Evolutionary conservation across 2,888 invertebrate genomes (phyloP), one percentile per base, ranked within the genome.

Genomic region (Agrochola circellaris): DNA sequence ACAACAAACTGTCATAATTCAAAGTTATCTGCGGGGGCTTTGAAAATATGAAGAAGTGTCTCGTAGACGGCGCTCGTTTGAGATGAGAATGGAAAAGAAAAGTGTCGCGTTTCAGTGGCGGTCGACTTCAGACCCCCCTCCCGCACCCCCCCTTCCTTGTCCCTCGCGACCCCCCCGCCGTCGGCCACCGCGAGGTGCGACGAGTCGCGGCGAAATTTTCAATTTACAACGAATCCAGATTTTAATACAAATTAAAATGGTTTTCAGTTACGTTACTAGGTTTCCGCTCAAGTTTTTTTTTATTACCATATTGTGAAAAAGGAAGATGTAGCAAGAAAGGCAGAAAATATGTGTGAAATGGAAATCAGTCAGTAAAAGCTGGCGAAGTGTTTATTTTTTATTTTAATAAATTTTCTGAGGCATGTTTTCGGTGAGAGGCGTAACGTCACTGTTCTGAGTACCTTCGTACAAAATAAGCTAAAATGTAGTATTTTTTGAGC

Each of bases 1-100:
- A 92, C 89, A 91, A 92, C 88, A 92, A 93, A 92, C 89, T 90
- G 89, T 91, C 91, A 89, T 92, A 90, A 92, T 91, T 93, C 93
- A 91, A 90, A 90, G 87, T 90, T 90, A 90, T 89, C 90, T 90
- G 81, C 77, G 73, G 73, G 84, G 79, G 82, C 81, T 87, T 84
- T 81, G 89, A 88, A 87, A 88, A 85, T 86, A 83, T 80, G 79
- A 88, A 88, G 77, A 81, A 83, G 87, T 79, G 76, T 87, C 81
- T 86, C 58, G 81, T 71, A 79, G 82, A 79, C 75, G 64, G 68
- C 54, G 66, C 81, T 84, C 78, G 83, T 87, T 87, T 83, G 87
- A 72, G 82, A 82, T 77, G 81, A 79, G 79, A 78, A 82, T 73
- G 82, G 62, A 80, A 88, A 89, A 89, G 84, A 83, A 89, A 88